Conservation (phyloP, 2,797 vertebrate species). For the Enteromius viviparus region DNA sequence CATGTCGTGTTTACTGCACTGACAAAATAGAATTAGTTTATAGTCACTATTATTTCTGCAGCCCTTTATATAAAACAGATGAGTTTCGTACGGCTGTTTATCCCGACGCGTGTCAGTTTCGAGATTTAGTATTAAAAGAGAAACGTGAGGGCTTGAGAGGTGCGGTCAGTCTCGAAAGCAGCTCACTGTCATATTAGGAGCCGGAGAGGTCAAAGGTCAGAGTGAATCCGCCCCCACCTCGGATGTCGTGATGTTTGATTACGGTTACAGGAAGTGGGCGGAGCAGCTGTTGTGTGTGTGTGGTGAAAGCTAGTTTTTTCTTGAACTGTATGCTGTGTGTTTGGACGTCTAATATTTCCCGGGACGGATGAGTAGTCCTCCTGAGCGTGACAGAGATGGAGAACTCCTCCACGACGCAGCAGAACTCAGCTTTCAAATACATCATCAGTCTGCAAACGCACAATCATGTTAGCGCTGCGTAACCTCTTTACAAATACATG, state of each 20-base stretch:
- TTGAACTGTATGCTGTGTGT: background rate
- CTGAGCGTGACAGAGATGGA: constrained; percentile 37
- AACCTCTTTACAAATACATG: constrained; percentile 42
- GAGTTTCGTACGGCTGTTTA: too few relatives aligned
- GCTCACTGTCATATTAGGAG: constrained; percentile 4
- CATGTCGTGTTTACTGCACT: too few relatives aligned
- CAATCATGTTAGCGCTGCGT: constrained; percentile 17
- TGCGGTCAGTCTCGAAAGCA: background rate
- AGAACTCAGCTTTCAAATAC: constrained; percentile 7
- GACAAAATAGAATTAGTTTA: too few relatives aligned
- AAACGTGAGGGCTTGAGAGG: background rate
- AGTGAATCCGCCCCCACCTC: constrained; percentile 46
- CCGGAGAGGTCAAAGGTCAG: constrained; percentile 43
- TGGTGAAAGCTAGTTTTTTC: background rate
- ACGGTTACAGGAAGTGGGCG: constrained; percentile 44
- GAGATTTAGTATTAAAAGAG: background rate
- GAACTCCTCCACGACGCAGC: background rate
- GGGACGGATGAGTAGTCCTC: background rate
- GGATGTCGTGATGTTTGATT: constrained; percentile 48
- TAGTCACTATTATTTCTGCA: too few relatives aligned
- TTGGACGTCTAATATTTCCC: background rate
- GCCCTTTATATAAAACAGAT: too few relatives aligned
- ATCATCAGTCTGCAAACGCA: constrained; percentile 29
- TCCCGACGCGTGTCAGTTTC: background rate
- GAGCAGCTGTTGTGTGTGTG: background rate